These are phyloP conservation scores for Heliconius himera DNA, from an alignment of 1,140 invertebrate species.

Conservation along the genomic window DNA sequence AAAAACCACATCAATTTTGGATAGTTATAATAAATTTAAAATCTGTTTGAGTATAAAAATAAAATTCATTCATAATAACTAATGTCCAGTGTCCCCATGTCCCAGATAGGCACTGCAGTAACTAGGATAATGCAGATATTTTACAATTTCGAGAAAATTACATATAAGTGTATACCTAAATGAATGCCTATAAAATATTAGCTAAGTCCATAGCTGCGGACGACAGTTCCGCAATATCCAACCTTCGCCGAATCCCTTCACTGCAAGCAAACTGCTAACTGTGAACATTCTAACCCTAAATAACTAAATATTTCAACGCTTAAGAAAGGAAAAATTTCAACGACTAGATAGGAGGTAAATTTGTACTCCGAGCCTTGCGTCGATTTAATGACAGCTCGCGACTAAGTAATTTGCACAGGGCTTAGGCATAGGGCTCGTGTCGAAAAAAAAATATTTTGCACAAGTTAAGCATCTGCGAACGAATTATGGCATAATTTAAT, in stretches of 20 bases:
- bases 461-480: no score
- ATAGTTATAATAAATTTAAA: no score
- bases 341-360: no score
- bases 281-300: constrained; percentile 17
- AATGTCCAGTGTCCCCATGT: neutral
- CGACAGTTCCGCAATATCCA: constrained; percentile 6
- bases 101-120: no score
- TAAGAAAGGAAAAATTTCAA: no score
- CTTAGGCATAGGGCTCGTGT: no score
- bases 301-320: constrained; percentile 14
- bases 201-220: neutral
- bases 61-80: no score
- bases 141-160: neutral
- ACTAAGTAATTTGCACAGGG: no score
- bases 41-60: no score
- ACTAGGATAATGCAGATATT: neutral
- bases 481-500: no score
- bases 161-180: neutral
- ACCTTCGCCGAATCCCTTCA: constrained; percentile 27
- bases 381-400: neutral
- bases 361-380: neutral
- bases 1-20: no score
- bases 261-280: constrained; percentile 3
- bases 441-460: no score
- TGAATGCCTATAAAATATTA: constrained; percentile 13